phyloP scores from a whole-genome alignment of 2,888 invertebrate genomes.

The Drosophila cognata region DNA sequence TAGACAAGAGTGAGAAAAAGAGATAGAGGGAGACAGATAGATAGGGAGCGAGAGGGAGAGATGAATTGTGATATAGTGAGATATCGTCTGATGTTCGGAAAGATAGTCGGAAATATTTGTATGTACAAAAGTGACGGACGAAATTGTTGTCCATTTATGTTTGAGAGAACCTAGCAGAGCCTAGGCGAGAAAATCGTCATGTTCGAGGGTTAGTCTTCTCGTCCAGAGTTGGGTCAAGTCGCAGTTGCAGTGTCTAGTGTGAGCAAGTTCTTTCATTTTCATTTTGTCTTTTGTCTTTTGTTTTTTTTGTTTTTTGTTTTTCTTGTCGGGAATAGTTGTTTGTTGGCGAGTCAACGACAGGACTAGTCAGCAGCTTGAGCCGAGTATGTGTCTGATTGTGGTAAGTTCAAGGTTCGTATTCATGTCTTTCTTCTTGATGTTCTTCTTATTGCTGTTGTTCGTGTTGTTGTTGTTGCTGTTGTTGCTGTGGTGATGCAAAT shows the following conservation, averaged over 20 bases:
- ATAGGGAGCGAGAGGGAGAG: conserved; percentile 16
- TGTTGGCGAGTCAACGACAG: conserved; percentile 68
- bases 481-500: conserved; percentile 11
- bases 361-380: conserved; percentile 83
- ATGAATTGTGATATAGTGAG: neutral
- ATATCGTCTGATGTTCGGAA: conserved; percentile 15
- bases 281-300: neutral
- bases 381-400: conserved; percentile 54
- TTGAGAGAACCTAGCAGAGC: conserved; percentile 22
- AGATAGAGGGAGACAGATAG: conserved; percentile 23
- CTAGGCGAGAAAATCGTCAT: conserved; percentile 42
- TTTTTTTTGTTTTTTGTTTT: neutral
- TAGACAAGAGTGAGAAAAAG: conserved; percentile 40
- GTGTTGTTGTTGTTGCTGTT: conserved; percentile 24
- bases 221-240: conserved; percentile 54
- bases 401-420: conserved; percentile 55
- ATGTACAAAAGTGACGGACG: conserved; percentile 76
- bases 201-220: conserved; percentile 34
- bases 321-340: conserved; percentile 32
- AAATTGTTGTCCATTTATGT: conserved; percentile 43
- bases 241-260: conserved; percentile 36
- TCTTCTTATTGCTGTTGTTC: conserved; percentile 30
- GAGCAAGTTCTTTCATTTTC: conserved; percentile 25
- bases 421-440: conserved; percentile 23
- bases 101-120: conserved; percentile 58